Conservation (phyloP, 1,140 invertebrate species). For the Leptinotarsa texana region DNA sequence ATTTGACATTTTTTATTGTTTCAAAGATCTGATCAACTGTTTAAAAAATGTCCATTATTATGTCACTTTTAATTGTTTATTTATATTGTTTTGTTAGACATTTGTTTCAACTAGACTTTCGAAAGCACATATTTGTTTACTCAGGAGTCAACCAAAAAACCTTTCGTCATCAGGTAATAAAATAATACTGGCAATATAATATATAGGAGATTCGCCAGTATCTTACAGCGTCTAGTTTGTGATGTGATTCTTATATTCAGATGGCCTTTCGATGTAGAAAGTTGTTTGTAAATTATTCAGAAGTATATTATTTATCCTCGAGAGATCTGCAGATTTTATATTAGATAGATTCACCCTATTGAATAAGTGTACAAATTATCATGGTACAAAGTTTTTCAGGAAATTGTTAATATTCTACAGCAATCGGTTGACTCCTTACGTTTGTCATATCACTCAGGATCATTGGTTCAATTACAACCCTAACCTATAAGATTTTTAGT, state of each 20-base stretch:
- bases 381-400: constrained; percentile 53
- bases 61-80: too few relatives aligned
- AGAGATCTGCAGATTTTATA: constrained; percentile 21
- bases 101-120: not conserved
- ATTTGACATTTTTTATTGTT: too few relatives aligned
- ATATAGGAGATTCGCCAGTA: constrained; percentile 13
- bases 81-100: too few relatives aligned
- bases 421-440: constrained; percentile 48
- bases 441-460: constrained; percentile 27
- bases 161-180: constrained; percentile 36
- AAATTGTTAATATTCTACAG: constrained; percentile 41
- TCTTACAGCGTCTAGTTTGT: constrained; percentile 19
- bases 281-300: constrained; percentile 29
- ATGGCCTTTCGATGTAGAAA: constrained; percentile 23
- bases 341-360: constrained; percentile 31
- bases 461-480: not conserved
- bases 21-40: too few relatives aligned
- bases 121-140: constrained; percentile 48
- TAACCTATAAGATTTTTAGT: too few relatives aligned
- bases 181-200: constrained; percentile 20
- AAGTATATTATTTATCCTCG: constrained; percentile 29
- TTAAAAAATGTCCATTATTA: too few relatives aligned
- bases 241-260: constrained; percentile 22
- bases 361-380: constrained; percentile 48
- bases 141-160: constrained; percentile 46